Base-by-base conservation (phyloP, 2,888 invertebrate species). In the Ypsolopha scabrella region DNA sequence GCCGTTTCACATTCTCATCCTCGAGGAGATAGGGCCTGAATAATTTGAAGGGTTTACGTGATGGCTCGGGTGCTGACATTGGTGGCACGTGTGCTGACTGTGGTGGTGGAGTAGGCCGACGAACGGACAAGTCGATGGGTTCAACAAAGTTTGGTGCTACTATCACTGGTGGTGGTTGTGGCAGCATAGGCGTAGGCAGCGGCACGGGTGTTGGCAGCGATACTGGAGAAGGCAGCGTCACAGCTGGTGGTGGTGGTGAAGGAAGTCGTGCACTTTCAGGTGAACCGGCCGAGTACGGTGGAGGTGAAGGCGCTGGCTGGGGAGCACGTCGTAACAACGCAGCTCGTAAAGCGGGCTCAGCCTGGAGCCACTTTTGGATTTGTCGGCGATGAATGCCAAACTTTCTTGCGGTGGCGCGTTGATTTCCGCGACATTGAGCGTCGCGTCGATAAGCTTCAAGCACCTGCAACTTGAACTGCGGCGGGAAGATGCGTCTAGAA, bases 341-440 rank as follows among this genome's bases (percentile, higher is more conserved):
- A 55, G 91, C 93, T 64, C 94, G 89, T 57, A 95, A 80, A 71
- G 91, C 92, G 55, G 91, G 90, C 76, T 95, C 95, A 65, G 93
- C 94, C 80, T 95, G 95, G 59, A 96, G 83, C 95, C 95, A 96
- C 88, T 96, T 95, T 80, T 96, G 95, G 61, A 96, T 95, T 78
- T 96, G 95, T 54, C 95, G 89, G 53, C 95, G 89, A 75, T 96
- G 95, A 58, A 96, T 95, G 53, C 94, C 94, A 77, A 95, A 96
- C 79, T 96, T 96, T 67, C 95, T 90, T 55, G 95, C 95, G 13
- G 95, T 96, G 3, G 95, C 95, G 51, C 95, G 89, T 75, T 95
- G 95, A 77, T 95, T 96, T 50, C 95, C 95, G 66, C 94, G 93
- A 78, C 95, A 95, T 73, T 95, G 95, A 44, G 91, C 89, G 72